Evolutionary conservation across 2,113 vertebrate genomes (phyloP).

Genomic region (Nicator chloris): DNA sequence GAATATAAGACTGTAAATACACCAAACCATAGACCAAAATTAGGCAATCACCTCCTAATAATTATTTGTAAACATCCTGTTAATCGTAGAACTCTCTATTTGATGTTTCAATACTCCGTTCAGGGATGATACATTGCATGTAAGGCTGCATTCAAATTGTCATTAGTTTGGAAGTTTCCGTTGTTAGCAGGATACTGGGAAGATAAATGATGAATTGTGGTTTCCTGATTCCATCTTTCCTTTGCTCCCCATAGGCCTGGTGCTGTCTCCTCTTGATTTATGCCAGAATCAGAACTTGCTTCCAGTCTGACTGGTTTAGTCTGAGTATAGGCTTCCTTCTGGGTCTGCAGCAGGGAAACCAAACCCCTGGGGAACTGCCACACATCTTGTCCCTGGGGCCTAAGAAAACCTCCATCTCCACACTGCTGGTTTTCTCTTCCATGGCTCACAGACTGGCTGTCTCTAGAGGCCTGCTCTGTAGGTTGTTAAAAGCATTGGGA

Average conservation of each 20-base stretch:
- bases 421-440: not conserved
- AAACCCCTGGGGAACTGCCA: not conserved
- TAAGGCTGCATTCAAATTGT: constrained; percentile 4
- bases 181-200: not conserved
- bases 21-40: not conserved
- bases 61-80: constrained; percentile 36
- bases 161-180: constrained; percentile 11
- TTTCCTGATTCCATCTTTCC: constrained; percentile 26
- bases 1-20: not conserved
- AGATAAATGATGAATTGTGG: constrained; percentile 34
- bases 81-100: not conserved
- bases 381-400: not conserved
- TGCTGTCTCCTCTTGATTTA: constrained; percentile 38
- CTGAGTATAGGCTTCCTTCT: not conserved
- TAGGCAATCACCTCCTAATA: not conserved
- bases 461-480: not conserved
- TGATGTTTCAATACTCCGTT: not conserved
- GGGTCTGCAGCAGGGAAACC: not conserved
- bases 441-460: not conserved
- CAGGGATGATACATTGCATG: not conserved
- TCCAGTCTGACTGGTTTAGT: not conserved
- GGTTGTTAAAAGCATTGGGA: not conserved
- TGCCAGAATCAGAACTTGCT: not conserved
- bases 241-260: not conserved
- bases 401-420: not conserved